phyloP scores from a whole-genome alignment of 2,113 vertebrate genomes.

The Orientallactaga bullata region DNA sequence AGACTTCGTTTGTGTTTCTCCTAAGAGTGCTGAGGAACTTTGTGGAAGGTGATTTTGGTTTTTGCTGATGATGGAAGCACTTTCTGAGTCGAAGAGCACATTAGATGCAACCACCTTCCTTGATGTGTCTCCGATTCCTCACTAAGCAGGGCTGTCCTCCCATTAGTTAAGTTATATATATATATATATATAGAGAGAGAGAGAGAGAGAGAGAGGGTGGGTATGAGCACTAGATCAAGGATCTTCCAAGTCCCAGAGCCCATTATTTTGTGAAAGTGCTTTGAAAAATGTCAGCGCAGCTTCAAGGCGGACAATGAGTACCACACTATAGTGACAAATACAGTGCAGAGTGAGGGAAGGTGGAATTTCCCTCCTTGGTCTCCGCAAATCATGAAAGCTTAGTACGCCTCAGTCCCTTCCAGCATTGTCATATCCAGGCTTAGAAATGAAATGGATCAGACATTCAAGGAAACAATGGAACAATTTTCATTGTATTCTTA shows the following conservation, averaged over 20 bases:
- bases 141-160: not conserved
- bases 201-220: not conserved
- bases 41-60: constrained; percentile 4
- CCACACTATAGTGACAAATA: not conserved
- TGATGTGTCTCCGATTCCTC: not conserved
- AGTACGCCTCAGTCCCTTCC: not conserved
- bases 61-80: not conserved
- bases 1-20: not conserved
- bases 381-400: not conserved
- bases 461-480: not conserved
- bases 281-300: constrained; percentile 22
- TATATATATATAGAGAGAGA: too few species aligned
- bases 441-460: constrained; percentile 19
- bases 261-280: not conserved
- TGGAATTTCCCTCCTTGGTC: not conserved
- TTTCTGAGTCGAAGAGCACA: not conserved
- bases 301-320: not conserved
- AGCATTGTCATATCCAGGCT: not conserved
- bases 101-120: not conserved
- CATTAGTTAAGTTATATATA: not conserved
- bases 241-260: not conserved
- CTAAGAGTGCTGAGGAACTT: not conserved
- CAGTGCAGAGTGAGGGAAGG: not conserved
- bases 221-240: not conserved
- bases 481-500: not conserved